phyloP scores from a whole-genome alignment of 2,113 vertebrate species.

The Tachuris rubrigastra region DNA sequence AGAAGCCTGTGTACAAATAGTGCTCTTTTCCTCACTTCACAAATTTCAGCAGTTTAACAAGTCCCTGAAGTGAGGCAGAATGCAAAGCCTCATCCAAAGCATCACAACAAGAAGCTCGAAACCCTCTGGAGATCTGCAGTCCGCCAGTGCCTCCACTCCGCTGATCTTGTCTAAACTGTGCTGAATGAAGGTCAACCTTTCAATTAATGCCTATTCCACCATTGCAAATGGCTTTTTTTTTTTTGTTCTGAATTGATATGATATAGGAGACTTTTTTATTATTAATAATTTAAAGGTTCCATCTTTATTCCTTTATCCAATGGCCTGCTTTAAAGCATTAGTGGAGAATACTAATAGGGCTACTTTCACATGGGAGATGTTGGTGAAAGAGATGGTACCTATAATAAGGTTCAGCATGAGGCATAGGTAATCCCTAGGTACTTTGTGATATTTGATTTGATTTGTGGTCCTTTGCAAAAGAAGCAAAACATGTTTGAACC shows the following conservation, averaged over 20 bases:
- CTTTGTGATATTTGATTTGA: conserved; percentile 60
- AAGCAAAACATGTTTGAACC: neutral
- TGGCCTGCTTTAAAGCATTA: neutral
- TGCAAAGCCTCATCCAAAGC: neutral
- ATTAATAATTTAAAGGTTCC: conserved; percentile 28
- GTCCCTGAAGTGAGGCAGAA: conserved; percentile 55
- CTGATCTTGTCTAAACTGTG: conserved; percentile 37
- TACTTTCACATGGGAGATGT: neutral
- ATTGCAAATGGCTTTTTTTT: neutral
- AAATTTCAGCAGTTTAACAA: conserved; percentile 58
- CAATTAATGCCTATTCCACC: conserved; percentile 18
- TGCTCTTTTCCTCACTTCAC: conserved; percentile 24
- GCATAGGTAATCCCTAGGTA: neutral
- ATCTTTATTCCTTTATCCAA: neutral
- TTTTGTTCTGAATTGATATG: conserved; percentile 1
- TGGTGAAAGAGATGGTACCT: neutral
- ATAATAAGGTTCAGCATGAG: neutral
- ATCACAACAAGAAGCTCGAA: conserved; percentile 13
- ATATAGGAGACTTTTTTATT: neutral
- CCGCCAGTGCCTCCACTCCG: conserved; percentile 1
- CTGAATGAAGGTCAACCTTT: conserved; percentile 55
- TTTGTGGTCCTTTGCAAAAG: conserved; percentile 32
- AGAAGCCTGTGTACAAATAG: conserved; percentile 40
- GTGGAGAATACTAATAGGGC: neutral
- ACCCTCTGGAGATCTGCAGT: conserved; percentile 35